These are phyloP conservation scores for Liasis olivaceus DNA, from an alignment of 2,797 vertebrate species.

Conservation along the genomic window DNA sequence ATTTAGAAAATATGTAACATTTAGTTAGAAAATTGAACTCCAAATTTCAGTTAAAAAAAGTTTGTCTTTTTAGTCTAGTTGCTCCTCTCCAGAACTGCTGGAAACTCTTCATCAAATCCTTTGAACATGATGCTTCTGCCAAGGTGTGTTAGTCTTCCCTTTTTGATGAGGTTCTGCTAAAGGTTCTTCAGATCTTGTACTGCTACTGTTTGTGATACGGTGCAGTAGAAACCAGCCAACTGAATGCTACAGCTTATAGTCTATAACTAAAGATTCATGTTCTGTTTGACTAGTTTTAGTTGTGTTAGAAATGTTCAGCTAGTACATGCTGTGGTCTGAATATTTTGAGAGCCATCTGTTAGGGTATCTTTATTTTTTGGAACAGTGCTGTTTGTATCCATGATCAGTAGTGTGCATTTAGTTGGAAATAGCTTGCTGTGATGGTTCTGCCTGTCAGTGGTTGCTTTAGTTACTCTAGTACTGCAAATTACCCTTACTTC, in stretches of 20 bases:
- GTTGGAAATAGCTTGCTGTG: neutral
- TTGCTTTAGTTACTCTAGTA: conserved; percentile 1
- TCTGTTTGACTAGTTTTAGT: neutral
- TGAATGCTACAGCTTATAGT: neutral
- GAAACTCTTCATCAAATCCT: neutral
- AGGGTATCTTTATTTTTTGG: neutral
- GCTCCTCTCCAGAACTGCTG: neutral
- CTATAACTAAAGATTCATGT: neutral
- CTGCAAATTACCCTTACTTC: neutral
- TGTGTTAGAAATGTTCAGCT: conserved; percentile 13
- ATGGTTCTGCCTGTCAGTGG: neutral
- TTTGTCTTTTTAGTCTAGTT: neutral
- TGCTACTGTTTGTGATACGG: neutral
- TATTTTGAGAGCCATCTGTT: conserved; percentile 5
- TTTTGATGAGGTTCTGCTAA: neutral
- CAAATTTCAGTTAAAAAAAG: neutral
- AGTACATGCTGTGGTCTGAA: neutral
- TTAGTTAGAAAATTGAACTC: neutral
- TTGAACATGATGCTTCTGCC: neutral
- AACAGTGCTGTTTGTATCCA: conserved; percentile 13
- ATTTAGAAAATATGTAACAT: neutral
- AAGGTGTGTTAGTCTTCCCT: neutral
- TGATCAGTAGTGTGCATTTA: conserved; percentile 13
- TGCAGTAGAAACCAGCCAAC: neutral
- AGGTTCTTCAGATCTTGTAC: neutral